Evolutionary conservation across 2,888 invertebrate species (phyloP), one percentile per base, ranked within the genome.

Genomic region (Autographa gamma): DNA sequence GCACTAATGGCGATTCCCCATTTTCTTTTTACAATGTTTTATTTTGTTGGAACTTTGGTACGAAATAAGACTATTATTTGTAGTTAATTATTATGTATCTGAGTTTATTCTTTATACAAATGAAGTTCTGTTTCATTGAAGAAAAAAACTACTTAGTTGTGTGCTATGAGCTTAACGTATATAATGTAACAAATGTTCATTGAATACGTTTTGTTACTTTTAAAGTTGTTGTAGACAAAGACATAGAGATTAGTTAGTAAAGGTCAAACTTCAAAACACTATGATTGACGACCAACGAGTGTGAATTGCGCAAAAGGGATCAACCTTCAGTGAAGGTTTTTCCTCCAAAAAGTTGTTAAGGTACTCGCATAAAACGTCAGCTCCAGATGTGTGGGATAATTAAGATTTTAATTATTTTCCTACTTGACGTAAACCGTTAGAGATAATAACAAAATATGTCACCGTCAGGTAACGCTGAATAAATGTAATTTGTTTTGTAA

Each of bases 1-100:
- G 73, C 77, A 75, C 86, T 89, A 89, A 89, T 89, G 88, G 89
- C 80, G 80, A 83, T 86, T 83, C 69, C 74, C 81, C 77, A 80
- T 82, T 84, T 80, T 83, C 79, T 76, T 80, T 88, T 85, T 80
- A 83, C 83, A 81, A 79, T 68, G 73, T 82, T 81, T 77, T 74
- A 66, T 70, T 79, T 62, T 52, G 71, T 70, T 65, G 60, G 66
- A 73, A 66, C 58, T 65, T 74, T 48, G 61, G 41, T 19, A 68
- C 19, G 66, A 76, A 74, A 65, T 62, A 48, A 78, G 74, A 25
- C 8, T 56, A 5, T 56, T 48, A 48, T 48, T 48, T 48, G n/a
- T n/a, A 0, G 48, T 48, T 48, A 48, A 48, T 48, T 48, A 48
- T 48, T n/a, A 5, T 48, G n/a, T 48, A 16, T 43, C 43, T 43